These are phyloP conservation scores for Lycocorax pyrrhopterus DNA, from an alignment of 2,113 vertebrate genomes.

Conservation along the genomic window DNA sequence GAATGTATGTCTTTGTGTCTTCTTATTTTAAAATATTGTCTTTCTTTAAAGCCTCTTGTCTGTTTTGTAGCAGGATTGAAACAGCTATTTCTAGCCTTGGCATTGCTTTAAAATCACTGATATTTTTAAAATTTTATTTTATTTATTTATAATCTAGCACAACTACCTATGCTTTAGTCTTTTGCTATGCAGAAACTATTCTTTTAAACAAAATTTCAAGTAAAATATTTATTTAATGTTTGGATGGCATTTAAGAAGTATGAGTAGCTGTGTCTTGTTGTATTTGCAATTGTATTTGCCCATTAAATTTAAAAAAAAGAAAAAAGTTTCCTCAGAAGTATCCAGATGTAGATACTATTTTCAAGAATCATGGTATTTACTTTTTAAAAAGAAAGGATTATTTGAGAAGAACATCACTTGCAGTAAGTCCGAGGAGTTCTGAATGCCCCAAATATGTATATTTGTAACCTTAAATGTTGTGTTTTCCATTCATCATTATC, in stretches of 20 bases:
- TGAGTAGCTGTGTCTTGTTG: neutral
- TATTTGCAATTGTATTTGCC: neutral
- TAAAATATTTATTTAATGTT: neutral
- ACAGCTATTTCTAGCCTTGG: neutral
- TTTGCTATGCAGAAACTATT: neutral
- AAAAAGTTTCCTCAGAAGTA: neutral
- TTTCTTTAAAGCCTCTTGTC: neutral
- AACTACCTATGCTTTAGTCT: neutral
- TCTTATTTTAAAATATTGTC: neutral
- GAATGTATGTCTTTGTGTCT: neutral
- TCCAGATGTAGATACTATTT: neutral
- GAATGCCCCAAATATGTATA: neutral
- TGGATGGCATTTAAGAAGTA: neutral
- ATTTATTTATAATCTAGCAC: neutral
- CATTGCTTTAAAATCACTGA: neutral
- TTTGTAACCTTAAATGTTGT: neutral
- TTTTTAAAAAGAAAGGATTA: neutral
- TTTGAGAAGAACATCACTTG: neutral
- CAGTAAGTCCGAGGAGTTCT: neutral
- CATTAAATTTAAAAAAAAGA: neutral
- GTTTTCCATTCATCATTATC: neutral
- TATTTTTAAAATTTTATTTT: neutral
- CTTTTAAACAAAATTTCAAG: neutral
- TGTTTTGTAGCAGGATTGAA: neutral
- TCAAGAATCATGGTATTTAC: neutral